Conservation (phyloP, 2,113 vertebrate genomes). For the Rynchops niger region DNA sequence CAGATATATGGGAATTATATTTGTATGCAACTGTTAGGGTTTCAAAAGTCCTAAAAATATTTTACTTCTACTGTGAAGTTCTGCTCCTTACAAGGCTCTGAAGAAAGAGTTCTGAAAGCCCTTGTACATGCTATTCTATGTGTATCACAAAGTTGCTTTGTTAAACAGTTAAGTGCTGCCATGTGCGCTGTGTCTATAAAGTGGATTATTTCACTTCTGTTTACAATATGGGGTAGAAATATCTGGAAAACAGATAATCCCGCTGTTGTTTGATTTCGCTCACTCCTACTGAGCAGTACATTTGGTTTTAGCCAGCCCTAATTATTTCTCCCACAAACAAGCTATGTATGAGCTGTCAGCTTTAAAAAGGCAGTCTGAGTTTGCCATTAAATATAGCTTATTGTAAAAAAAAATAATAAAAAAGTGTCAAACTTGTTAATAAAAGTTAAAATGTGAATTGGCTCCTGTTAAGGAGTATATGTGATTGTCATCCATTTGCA, state of each 20-base stretch:
- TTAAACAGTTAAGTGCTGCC: not conserved
- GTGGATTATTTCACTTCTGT: not conserved
- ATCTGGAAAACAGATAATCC: not conserved
- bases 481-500: not conserved
- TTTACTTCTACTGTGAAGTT: not conserved
- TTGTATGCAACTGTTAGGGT: not conserved
- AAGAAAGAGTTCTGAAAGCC: not conserved
- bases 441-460: not conserved
- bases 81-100: not conserved
- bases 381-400: not conserved
- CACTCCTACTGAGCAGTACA: not conserved
- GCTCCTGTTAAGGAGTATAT: not conserved
- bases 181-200: fast-evolving
- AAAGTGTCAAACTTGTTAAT: not conserved
- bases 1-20: not conserved
- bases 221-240: not conserved
- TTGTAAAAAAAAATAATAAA: not conserved
- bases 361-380: not conserved
- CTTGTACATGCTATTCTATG: fast-evolving
- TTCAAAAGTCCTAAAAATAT: not conserved
- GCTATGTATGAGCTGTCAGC: not conserved
- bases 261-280: not conserved
- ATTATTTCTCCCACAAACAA: not conserved
- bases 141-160: not conserved
- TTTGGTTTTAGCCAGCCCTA: not conserved